Evolutionary conservation across 1,140 invertebrate species (phyloP).

Genomic region (Zaprionus kolodkinae): DNA sequence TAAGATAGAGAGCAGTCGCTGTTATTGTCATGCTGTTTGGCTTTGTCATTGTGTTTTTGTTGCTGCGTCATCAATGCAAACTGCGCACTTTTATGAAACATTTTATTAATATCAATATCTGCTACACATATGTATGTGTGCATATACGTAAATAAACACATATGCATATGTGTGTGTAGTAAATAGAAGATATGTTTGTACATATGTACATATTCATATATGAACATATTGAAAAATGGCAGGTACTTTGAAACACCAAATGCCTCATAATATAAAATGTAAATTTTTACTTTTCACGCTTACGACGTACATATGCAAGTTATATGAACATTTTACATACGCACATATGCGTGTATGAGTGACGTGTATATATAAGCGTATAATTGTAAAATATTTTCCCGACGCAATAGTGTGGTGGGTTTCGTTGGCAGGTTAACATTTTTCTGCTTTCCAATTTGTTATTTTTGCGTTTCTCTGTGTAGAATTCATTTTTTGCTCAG

Average conservation of each 20-base stretch:
- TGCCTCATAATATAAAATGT: constrained; percentile 2
- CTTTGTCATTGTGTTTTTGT: constrained; percentile 63
- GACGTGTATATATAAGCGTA: constrained; percentile 35
- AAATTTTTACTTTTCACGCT: background rate
- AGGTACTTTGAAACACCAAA: constrained; percentile 10
- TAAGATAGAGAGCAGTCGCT: constrained; percentile 40
- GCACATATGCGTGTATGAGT: background rate
- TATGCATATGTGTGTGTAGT: background rate
- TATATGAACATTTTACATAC: background rate
- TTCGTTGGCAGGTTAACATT: constrained; percentile 62
- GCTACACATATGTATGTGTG: background rate
- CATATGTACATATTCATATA: background rate
- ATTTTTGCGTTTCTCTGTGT: constrained; percentile 29
- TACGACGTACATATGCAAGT: background rate
- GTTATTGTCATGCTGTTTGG: constrained; percentile 55
- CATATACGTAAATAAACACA: constrained; percentile 3
- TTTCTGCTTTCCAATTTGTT: constrained; percentile 49
- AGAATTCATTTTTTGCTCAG: constrained; percentile 12
- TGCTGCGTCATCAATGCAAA: constrained; percentile 81
- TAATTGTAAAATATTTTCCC: constrained; percentile 49
- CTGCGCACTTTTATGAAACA: constrained; percentile 72
- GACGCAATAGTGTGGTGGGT: constrained; percentile 55
- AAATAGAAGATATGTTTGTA: background rate
- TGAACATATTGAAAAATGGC: constrained; percentile 20
- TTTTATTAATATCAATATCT: constrained; percentile 59